phyloP scores from a whole-genome alignment of 2,888 invertebrate genomes.

The Prosopocoilus inquinatus region DNA sequence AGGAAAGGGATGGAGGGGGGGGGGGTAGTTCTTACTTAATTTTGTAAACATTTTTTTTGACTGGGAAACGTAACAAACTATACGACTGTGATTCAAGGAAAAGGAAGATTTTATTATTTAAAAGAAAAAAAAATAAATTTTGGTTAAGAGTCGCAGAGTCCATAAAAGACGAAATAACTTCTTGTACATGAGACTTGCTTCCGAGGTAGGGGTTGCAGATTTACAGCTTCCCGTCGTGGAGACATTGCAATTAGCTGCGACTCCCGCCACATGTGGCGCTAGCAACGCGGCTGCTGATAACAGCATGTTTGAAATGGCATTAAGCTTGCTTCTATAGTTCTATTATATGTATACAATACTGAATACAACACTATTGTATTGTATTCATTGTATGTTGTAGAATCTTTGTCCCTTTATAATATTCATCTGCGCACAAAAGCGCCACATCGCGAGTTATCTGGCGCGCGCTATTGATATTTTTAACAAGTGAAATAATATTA shows the following conservation, averaged over 20 bases:
- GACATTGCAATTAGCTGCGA: constrained; percentile 39
- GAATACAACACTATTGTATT: constrained; percentile 51
- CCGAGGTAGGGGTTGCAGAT: constrained; percentile 30
- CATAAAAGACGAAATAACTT: constrained; percentile 6
- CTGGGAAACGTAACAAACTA: too few species aligned
- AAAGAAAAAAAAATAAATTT: too few species aligned
- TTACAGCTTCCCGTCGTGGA: constrained; percentile 38
- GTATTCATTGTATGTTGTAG: constrained; percentile 50
- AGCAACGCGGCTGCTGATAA: constrained; percentile 43
- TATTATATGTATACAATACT: constrained; percentile 51
- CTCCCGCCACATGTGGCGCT: constrained; percentile 36
- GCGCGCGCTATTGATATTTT: constrained; percentile 48
- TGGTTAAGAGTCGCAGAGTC: too few species aligned
- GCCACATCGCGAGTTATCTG: constrained; percentile 50
- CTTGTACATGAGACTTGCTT: constrained; percentile 18
- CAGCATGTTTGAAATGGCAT: constrained; percentile 51
- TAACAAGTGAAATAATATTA: constrained; percentile 35
- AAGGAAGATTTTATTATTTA: too few species aligned
- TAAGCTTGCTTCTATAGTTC: constrained; percentile 52
- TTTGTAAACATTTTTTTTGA: too few species aligned
- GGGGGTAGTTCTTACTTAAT: too few species aligned
- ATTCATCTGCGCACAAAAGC: constrained; percentile 51
- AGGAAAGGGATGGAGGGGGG: too few species aligned
- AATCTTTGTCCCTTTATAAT: constrained; percentile 53
- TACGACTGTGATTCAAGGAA: too few species aligned